Conservation (phyloP, 2,113 vertebrate genomes). For the Otocyon megalotis region DNA sequence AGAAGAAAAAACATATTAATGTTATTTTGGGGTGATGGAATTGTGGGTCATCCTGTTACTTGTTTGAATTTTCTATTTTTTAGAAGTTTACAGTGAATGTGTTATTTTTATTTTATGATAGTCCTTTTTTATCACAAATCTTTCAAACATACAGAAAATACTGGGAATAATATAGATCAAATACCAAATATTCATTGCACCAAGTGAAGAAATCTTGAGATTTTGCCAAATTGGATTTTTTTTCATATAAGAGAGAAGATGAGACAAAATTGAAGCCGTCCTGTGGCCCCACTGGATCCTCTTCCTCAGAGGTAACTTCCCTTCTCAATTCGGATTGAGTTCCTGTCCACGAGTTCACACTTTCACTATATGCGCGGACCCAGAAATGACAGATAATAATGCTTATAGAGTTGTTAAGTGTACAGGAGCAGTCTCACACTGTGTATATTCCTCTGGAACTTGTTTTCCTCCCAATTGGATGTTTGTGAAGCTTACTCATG, state of each 20-base stretch:
- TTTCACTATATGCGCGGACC: fast-evolving
- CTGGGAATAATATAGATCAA: neutral
- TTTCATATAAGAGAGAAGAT: neutral
- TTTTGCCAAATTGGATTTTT: neutral
- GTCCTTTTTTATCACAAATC: neutral
- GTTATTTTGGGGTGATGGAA: too few species aligned
- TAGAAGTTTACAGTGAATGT: neutral
- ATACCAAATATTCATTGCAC: neutral
- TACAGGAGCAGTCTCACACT: neutral
- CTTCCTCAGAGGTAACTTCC: neutral
- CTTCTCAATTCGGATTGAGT: fast-evolving
- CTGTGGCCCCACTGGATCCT: neutral
- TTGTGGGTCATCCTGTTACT: neutral
- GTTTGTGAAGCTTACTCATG: neutral
- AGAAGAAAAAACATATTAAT: neutral
- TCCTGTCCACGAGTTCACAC: neutral
- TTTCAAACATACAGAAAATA: neutral
- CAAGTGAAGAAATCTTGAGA: neutral
- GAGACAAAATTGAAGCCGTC: neutral
- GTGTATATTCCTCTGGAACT: neutral
- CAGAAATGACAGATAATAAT: fast-evolving
- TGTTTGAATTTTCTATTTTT: neutral
- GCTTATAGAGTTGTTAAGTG: fast-evolving
- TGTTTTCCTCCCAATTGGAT: neutral
- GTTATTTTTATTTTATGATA: neutral